Evolutionary conservation across 2,797 vertebrate species (phyloP).

Genomic region (Pantherophis vulpinus): DNA sequence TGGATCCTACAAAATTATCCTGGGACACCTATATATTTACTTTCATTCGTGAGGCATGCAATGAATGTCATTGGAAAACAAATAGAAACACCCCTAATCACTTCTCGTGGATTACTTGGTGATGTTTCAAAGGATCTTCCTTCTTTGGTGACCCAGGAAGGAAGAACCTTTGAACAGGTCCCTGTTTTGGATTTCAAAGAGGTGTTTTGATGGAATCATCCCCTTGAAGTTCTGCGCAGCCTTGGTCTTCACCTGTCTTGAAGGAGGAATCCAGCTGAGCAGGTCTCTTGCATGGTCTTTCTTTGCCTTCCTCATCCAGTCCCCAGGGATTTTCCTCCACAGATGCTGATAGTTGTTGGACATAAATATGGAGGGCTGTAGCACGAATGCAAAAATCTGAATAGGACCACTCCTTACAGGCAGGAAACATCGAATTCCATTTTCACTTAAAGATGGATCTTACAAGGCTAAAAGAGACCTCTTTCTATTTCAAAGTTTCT

Average conservation of each 20-base stretch:
- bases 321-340: not conserved
- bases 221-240: not conserved
- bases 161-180: not conserved
- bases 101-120: not conserved
- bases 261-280: not conserved
- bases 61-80: not conserved
- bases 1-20: no score
- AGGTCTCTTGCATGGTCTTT: not conserved
- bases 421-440: not conserved
- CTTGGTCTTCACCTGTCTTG: not conserved
- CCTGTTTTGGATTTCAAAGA: not conserved
- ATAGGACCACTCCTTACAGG: not conserved
- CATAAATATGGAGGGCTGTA: not conserved
- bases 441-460: not conserved
- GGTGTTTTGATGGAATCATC: not conserved
- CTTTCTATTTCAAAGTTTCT: not conserved
- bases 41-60: not conserved
- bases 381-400: not conserved
- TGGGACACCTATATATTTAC: no score
- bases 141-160: not conserved
- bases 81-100: not conserved
- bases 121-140: not conserved
- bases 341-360: not conserved
- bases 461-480: not conserved
- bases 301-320: not conserved